Evolutionary conservation across 2,888 invertebrate genomes (phyloP).

Genomic region (Syritta pipiens): DNA sequence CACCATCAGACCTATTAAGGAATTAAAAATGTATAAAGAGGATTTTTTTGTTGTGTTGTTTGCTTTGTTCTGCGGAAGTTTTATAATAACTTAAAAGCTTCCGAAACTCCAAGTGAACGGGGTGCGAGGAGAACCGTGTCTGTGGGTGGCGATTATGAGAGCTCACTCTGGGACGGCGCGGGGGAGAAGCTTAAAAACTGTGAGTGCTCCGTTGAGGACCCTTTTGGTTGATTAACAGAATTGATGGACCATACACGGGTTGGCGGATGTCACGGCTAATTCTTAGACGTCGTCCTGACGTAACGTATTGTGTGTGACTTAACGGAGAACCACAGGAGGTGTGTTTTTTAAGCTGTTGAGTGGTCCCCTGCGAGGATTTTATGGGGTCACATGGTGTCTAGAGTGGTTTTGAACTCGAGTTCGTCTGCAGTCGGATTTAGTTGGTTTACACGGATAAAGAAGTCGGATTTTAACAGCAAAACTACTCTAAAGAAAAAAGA

Average conservation of each 20-base stretch:
- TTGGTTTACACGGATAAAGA: too few species aligned
- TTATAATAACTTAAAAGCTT: conserved; percentile 70
- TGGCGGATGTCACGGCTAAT: background rate
- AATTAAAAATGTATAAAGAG: conserved; percentile 70
- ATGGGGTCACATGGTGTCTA: too few species aligned
- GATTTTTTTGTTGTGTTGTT: conserved; percentile 22
- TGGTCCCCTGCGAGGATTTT: too few species aligned
- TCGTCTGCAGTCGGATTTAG: too few species aligned
- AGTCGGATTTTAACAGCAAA: too few species aligned
- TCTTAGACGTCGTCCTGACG: background rate
- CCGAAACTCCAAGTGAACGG: conserved; percentile 27
- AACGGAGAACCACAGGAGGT: too few species aligned
- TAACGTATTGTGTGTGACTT: too few species aligned
- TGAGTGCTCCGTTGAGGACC: conserved; percentile 4
- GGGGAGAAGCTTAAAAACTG: conserved; percentile 1
- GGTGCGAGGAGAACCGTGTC: background rate
- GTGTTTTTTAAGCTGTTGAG: too few species aligned
- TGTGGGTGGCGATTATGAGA: conserved; percentile 51
- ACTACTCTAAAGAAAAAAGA: too few species aligned
- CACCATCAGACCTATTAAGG: conserved; percentile 67
- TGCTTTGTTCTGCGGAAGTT: conserved; percentile 57
- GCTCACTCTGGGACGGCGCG: conserved; percentile 39
- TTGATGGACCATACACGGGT: conserved; percentile 19
- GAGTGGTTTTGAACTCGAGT: too few species aligned
- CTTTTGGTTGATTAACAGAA: conserved; percentile 38